Percentiles rank a stretch among this genome's conserved stretches.
Conservation (phyloP, 2,797 vertebrate species). For the Sebastes oblongus region DNA sequence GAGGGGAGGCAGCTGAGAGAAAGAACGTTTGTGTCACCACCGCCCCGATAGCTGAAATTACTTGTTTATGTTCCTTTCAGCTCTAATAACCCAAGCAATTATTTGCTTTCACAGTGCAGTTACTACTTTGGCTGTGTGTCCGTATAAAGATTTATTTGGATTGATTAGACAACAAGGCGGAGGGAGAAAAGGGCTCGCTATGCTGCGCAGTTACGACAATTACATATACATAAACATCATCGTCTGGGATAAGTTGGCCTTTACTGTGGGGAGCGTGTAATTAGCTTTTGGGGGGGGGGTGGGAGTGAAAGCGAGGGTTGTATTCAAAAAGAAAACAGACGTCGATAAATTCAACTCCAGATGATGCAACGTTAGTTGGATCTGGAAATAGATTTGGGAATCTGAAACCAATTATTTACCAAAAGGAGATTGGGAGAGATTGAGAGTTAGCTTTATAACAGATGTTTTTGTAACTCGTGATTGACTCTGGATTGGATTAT, state of each 20-base stretch:
- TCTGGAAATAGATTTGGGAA: slow-evolving; percentile 67
- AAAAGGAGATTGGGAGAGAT: slow-evolving; percentile 62
- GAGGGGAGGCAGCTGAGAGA: slow-evolving; percentile 11
- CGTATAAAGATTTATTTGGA: slow-evolving; percentile 64
- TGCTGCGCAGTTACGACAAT: slow-evolving; percentile 54
- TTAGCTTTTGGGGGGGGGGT: slow-evolving; percentile 39
- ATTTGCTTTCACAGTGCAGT: slow-evolving; percentile 71
- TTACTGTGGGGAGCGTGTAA: slow-evolving; percentile 55
- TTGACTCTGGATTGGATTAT: slow-evolving; percentile 67
- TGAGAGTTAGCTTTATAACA: slow-evolving; percentile 62
- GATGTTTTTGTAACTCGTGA: slow-evolving; percentile 73
- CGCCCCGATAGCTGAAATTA: slow-evolving; percentile 57
- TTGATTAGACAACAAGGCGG: slow-evolving; percentile 64
- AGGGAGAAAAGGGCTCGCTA: slow-evolving; percentile 29
- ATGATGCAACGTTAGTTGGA: slow-evolving; percentile 70
- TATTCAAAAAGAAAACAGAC: slow-evolving; percentile 65
- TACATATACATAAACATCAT: slow-evolving; percentile 64
- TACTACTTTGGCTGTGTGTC: slow-evolving; percentile 58
- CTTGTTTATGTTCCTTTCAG: slow-evolving; percentile 74
- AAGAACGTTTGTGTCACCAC: slow-evolving; percentile 57
- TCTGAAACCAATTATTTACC: slow-evolving; percentile 75
- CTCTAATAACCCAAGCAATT: slow-evolving; percentile 67
- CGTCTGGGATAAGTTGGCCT: slow-evolving; percentile 61
- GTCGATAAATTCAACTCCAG: slow-evolving; percentile 58
- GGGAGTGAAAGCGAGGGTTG: slow-evolving; percentile 49